Evolutionary conservation across 2,113 vertebrate species (phyloP).

Genomic region (Poicephalus meyeri): DNA sequence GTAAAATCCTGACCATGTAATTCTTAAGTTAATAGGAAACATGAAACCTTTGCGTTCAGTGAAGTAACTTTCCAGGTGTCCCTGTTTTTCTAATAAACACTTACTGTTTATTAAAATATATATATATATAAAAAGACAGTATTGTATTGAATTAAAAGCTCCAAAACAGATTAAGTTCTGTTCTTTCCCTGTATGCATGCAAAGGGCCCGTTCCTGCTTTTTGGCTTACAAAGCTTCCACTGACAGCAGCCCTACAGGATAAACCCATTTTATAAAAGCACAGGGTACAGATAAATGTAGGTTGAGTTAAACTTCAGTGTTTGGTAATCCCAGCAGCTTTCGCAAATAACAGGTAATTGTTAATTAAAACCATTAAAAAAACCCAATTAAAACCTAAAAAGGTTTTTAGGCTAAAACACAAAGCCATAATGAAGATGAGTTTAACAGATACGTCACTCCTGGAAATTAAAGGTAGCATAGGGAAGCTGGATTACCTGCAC

Average conservation of each 20-base stretch:
- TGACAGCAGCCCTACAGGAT: not conserved
- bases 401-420: not conserved
- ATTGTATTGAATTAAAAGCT: conserved; percentile 24
- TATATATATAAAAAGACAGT: conserved; percentile 24
- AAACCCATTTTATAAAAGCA: not conserved
- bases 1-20: conserved; percentile 52
- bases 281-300: not conserved
- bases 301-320: not conserved
- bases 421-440: not conserved
- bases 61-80: conserved; percentile 65
- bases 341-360: not conserved
- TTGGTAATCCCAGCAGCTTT: not conserved
- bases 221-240: not conserved
- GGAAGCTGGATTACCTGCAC: not conserved
- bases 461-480: not conserved
- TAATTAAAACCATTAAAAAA: not conserved
- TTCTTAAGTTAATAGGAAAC: conserved; percentile 68
- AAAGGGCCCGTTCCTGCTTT: not conserved
- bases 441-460: not conserved
- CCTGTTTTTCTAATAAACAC: conserved; percentile 64
- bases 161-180: conserved; percentile 45
- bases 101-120: conserved; percentile 43
- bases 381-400: not conserved
- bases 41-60: conserved; percentile 17
- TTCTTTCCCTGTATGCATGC: not conserved